These are phyloP conservation scores for Cervus canadensis DNA, from an alignment of 2,113 vertebrate species.

Conservation along the genomic window DNA sequence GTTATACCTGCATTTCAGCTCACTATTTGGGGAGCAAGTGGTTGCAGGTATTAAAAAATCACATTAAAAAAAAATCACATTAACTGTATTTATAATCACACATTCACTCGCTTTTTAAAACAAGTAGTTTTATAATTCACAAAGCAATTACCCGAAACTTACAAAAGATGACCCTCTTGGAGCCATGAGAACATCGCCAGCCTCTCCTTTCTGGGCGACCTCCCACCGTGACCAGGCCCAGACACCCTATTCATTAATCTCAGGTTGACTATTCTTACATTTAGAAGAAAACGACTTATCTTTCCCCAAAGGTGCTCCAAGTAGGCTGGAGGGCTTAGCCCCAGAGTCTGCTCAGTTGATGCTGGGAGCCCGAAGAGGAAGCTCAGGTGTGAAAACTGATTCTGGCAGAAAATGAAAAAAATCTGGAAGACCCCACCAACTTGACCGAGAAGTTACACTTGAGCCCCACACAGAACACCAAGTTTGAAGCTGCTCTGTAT, in stretches of 20 bases:
- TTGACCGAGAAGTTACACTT: rapidly evolving
- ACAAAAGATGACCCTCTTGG: background rate
- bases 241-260: background rate
- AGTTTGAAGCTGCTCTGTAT: background rate
- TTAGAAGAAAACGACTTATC: background rate
- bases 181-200: rapidly evolving
- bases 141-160: background rate
- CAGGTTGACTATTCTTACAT: background rate
- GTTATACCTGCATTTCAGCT: rapidly evolving
- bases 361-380: background rate
- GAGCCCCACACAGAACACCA: background rate
- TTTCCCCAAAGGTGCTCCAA: background rate
- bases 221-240: background rate
- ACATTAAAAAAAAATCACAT: background rate
- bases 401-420: background rate
- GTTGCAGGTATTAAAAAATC: background rate
- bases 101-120: background rate
- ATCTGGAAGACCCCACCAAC: background rate
- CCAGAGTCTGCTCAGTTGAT: rapidly evolving
- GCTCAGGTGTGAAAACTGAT: background rate
- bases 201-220: background rate
- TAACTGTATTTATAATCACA: background rate
- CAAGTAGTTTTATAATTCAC: background rate
- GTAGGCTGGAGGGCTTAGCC: background rate
- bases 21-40: background rate